phyloP scores from a whole-genome alignment of 2,888 invertebrate species.

The Minunthozetes semirufus region DNA sequence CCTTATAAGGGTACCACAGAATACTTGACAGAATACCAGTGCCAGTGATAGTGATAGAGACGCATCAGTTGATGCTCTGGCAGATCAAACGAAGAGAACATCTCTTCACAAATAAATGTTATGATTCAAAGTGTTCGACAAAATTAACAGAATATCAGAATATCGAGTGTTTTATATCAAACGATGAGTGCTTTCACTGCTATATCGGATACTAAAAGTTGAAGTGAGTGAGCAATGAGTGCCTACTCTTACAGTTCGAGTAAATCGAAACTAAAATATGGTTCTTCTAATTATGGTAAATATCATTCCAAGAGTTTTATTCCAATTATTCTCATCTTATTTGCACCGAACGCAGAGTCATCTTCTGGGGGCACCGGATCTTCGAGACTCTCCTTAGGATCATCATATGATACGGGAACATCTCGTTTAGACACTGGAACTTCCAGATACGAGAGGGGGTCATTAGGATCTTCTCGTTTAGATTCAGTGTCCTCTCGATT shows the following conservation, averaged over 20 bases:
- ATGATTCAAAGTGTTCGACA: background rate
- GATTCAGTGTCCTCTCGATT: background rate
- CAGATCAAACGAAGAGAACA: slow-evolving; percentile 40
- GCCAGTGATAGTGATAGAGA: slow-evolving; percentile 23
- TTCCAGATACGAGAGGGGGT: background rate
- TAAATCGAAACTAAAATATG: background rate
- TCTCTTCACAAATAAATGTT: slow-evolving; percentile 38
- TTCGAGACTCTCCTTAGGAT: background rate
- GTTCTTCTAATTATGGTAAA: background rate
- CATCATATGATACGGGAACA: background rate
- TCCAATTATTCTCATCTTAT: background rate
- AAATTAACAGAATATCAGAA: no score
- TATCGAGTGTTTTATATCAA: background rate
- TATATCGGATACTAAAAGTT: background rate
- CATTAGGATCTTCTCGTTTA: background rate
- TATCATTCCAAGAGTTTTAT: background rate
- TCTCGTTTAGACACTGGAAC: background rate
- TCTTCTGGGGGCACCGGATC: background rate
- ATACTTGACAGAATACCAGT: slow-evolving; percentile 10
- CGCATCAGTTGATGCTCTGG: slow-evolving; percentile 41
- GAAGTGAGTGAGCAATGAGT: background rate
- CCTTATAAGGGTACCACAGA: background rate
- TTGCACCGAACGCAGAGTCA: background rate
- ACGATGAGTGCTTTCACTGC: background rate
- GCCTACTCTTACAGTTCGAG: background rate